Percentiles rank a stretch among this genome's conserved stretches.
Evolutionary conservation across 2,797 vertebrate species (phyloP).

Genomic region (Heteromormyrus szaboi): DNA sequence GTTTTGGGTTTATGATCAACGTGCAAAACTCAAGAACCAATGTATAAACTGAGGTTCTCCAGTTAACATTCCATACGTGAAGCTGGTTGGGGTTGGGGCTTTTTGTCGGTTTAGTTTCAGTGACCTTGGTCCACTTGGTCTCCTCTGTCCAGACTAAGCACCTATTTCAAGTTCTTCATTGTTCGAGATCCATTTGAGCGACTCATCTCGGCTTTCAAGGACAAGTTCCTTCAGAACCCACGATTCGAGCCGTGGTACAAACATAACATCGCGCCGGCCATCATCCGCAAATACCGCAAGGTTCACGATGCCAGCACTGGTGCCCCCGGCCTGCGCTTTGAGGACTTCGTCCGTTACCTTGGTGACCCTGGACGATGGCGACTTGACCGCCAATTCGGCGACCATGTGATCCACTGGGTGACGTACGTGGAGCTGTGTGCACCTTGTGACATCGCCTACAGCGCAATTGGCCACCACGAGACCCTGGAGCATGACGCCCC

Average conservation of each 20-base stretch:
- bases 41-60: not conserved
- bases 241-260: constrained; percentile 97
- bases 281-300: constrained; percentile 84
- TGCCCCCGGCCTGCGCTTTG: constrained; percentile 79
- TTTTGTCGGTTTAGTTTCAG: not conserved
- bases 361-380: constrained; percentile 79
- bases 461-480: constrained; percentile 87
- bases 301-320: constrained; percentile 66
- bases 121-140: not conserved
- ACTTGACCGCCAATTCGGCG: constrained; percentile 85
- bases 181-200: constrained; percentile 96
- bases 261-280: constrained; percentile 87
- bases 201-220: constrained; percentile 93
- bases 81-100: not conserved
- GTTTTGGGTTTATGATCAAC: not conserved
- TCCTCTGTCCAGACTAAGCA: constrained; percentile 65
- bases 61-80: not conserved
- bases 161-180: constrained; percentile 97
- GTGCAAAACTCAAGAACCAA: not conserved
- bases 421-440: constrained; percentile 88
- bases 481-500: constrained; percentile 86
- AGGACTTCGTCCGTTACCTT: constrained; percentile 94
- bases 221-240: constrained; percentile 95
- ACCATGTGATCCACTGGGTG: constrained; percentile 93
- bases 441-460: constrained; percentile 84